Base-by-base conservation (phyloP, 1,140 invertebrate species). In the Megathymus violae region DNA sequence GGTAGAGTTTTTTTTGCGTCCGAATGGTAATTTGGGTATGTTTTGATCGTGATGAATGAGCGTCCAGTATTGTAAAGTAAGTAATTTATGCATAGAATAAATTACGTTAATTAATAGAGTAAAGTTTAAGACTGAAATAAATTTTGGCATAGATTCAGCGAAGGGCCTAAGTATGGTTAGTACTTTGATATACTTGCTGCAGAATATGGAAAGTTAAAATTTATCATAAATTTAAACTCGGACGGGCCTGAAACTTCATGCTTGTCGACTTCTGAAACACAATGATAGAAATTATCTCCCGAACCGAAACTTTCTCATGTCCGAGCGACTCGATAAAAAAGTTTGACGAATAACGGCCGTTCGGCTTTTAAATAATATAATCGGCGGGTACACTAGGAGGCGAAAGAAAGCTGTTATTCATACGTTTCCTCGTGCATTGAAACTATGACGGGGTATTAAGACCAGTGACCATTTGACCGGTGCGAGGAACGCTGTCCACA, bases 401-500 rank as follows among this genome's bases (percentile, higher is more conserved):
- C 58, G 73, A 80, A 77, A 85, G 85, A 85, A 86, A 84, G 82
- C 71, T 69, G 78, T 80, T 81, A 85, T 88, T 89, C 82, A 87
- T 84, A 76, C 80, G 72, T 85, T 89, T 87, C 84, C 86, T 87
- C 43, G 76, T 80, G 69, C 75, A 77, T 85, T 85, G 74, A 80
- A 74, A 76, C 80, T 85, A 82, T 84, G 79, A 76, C 76, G 76
- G 54, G 76, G 80, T 81, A 81, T 77, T 76, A 69, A 71, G 70
- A 59, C 46, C 65, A 75, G 75, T 88, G 85, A 82, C 85, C 88
- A 88, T 90, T 88, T 90, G 85, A 88, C 87, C 85, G 82, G 84
- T 80, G 81, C 70, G 64, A 72, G 79, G 61, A 63, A 67, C 74
- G 85, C 85, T 90, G 85, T 90, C 88, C 79, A 81, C 88, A 90